Conservation (phyloP, 2,113 vertebrate species). For the Halcyon malimbica region DNA sequence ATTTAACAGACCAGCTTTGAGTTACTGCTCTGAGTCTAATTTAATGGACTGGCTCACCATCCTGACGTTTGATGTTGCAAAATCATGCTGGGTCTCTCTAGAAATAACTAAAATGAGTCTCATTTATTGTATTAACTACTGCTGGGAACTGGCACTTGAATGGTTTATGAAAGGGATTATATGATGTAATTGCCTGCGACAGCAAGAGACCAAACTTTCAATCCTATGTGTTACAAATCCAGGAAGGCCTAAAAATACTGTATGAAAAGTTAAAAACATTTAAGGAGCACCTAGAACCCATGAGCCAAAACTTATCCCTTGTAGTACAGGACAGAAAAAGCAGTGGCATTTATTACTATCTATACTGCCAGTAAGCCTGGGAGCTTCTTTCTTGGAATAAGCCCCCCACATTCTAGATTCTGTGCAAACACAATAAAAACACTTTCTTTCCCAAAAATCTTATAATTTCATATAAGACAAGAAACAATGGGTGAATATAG, state of each 20-base stretch:
- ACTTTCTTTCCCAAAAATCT: slow-evolving; percentile 7
- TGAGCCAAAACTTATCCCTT: background rate
- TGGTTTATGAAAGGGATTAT: background rate
- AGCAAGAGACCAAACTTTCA: slow-evolving; percentile 12
- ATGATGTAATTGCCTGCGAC: background rate
- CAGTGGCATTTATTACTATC: background rate
- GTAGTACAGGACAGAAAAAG: background rate
- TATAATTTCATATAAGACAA: slow-evolving; percentile 50
- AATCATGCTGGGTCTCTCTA: slow-evolving; percentile 24
- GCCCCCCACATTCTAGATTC: background rate
- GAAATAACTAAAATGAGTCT: slow-evolving; percentile 18
- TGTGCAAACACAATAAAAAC: slow-evolving; percentile 30
- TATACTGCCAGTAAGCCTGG: background rate
- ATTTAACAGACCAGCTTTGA: background rate
- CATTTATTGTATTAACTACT: slow-evolving; percentile 3
- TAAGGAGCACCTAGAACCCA: background rate
- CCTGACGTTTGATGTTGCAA: background rate
- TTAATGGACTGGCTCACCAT: background rate
- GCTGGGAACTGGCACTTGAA: slow-evolving; percentile 15
- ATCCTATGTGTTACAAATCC: background rate
- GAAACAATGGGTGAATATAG: slow-evolving; percentile 56
- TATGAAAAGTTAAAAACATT: background rate
- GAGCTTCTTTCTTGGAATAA: background rate
- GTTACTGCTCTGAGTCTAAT: background rate
- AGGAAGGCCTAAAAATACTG: background rate